These are phyloP conservation scores for Frieseomelitta varia DNA, from an alignment of 1,140 invertebrate genomes.

Conservation along the genomic window DNA sequence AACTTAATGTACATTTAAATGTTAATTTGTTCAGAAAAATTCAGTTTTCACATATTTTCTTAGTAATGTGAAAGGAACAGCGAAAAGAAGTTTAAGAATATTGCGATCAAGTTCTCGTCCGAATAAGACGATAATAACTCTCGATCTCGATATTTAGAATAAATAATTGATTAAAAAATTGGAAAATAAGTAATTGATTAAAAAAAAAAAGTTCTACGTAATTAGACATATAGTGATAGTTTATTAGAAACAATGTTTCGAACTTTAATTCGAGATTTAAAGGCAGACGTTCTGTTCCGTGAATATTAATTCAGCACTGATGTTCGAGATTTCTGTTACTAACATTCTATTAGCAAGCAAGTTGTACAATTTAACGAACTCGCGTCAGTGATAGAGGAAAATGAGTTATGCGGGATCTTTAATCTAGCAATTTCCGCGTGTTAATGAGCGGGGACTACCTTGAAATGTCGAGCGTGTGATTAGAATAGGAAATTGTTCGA, in stretches of 20 bases:
- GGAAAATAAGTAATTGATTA: no score
- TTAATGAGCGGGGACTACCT: neutral
- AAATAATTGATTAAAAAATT: no score
- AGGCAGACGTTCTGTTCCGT: neutral
- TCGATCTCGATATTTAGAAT: neutral
- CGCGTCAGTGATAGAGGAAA: neutral
- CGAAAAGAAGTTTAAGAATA: neutral
- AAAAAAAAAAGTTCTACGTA: neutral
- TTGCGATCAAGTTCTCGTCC: neutral
- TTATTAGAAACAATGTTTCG: neutral
- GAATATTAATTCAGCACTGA: neutral
- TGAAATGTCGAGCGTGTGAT: neutral
- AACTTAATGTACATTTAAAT: neutral
- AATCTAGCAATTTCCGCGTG: conserved; percentile 17
- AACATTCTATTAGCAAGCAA: neutral
- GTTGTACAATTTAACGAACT: neutral
- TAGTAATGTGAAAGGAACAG: neutral
- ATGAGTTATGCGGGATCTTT: neutral
- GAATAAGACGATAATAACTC: no score
- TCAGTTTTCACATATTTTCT: neutral
- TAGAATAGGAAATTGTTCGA: neutral
- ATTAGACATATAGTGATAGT: neutral
- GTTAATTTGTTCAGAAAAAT: neutral
- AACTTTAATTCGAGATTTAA: neutral
- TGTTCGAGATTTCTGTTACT: neutral